Base-by-base conservation (phyloP, 1,140 invertebrate species). In the Macrosteles quadrilineatus region DNA sequence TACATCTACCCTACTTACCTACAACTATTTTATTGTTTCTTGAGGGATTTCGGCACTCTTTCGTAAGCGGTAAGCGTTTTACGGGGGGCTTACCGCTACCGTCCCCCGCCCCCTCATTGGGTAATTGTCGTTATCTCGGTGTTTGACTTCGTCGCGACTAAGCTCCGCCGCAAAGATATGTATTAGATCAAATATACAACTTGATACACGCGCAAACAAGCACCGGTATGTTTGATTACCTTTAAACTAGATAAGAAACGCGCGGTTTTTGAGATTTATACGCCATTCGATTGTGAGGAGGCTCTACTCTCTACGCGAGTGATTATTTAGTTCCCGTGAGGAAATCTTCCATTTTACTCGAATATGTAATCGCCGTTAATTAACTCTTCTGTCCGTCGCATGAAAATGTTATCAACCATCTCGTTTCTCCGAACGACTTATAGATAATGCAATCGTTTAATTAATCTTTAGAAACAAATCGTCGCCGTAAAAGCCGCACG, bases 1-100 rank as follows among this genome's bases (percentile, higher is more conserved):
- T 50, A 19, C n/a, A 50, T 50, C 21, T 59, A 59, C 55, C 55
- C 55, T 30, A 59, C 55, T 59, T 59, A 59, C 55, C 55, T 59
- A 59, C 55, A 27, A 59, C 23, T 59, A 59, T 59, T 59, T 59
- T 59, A 59, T 59, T 59, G 55, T 59, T 59, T 59, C 55, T 59
- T 30, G n/a, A 30, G 27, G 55, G 55, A 59, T 59, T 59, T 59
- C 23, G 21, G 21, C 25, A 27, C 55, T 59, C 21, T 59, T 59
- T 59, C 55, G 55, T 59, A 59, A 59, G 21, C 55, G 21, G 21
- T 59, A 59, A 59, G 55, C 55, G 55, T 59, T 59, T 59, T 59
- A 59, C 25, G 2, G 25, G 14, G 27, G 21, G 55, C 55, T 50
- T 50, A 50, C 47, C 47, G 47, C 21, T 19, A 17, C 21, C 12